Evolutionary conservation across 2,888 invertebrate genomes (phyloP).

Genomic region (Plutella xylostella): DNA sequence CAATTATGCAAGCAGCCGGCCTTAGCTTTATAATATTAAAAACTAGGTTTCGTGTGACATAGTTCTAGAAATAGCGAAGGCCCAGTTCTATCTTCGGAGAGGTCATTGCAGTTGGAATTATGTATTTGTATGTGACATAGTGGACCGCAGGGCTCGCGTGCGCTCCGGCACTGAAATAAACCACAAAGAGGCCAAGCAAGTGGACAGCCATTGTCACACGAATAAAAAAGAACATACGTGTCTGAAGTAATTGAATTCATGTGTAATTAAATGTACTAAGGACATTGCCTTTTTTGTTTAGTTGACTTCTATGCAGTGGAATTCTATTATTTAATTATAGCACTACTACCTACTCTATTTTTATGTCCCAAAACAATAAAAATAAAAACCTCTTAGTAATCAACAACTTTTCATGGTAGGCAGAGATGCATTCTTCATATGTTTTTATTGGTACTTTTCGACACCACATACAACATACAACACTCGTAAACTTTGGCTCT

Average conservation of each 20-base stretch:
- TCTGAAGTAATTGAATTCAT: neutral
- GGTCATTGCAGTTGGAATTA: conserved; percentile 33
- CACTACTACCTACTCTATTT: too few relatives aligned
- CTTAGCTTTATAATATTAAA: too few relatives aligned
- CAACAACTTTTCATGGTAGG: too few relatives aligned
- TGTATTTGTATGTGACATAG: conserved; percentile 17
- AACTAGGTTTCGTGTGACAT: conserved; percentile 29
- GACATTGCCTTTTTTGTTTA: neutral
- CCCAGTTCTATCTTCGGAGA: conserved; percentile 37
- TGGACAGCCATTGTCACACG: neutral
- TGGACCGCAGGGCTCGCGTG: conserved; percentile 37
- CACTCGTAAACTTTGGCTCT: too few relatives aligned
- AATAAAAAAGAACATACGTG: neutral
- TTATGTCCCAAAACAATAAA: too few relatives aligned
- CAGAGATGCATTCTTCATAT: too few relatives aligned
- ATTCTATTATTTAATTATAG: too few relatives aligned
- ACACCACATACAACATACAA: too few relatives aligned
- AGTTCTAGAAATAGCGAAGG: conserved; percentile 34
- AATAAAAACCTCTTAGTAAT: too few relatives aligned
- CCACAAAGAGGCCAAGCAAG: conserved; percentile 19
- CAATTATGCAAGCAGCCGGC: too few relatives aligned
- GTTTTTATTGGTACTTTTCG: too few relatives aligned
- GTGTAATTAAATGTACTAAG: neutral
- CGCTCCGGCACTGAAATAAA: conserved; percentile 20
- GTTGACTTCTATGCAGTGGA: neutral